These are phyloP conservation scores for Chelon auratus DNA, from an alignment of 2,797 vertebrate genomes.

Conservation along the genomic window DNA sequence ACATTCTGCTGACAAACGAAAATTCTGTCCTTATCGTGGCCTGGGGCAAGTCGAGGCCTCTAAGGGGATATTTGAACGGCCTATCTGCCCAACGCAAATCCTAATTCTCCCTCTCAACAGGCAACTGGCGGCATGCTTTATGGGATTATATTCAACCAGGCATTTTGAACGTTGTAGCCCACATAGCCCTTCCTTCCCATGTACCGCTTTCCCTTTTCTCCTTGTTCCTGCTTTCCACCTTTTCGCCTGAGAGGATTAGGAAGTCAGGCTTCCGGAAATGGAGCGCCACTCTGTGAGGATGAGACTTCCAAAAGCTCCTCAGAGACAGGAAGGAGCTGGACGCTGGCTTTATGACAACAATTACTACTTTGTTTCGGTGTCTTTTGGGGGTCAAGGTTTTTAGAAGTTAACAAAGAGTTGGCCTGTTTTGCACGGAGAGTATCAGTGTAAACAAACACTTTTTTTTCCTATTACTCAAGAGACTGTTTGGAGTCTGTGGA, in stretches of 20 bases:
- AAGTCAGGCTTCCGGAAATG: constrained; percentile 77
- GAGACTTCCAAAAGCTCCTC: constrained; percentile 67
- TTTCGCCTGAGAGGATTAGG: constrained; percentile 82
- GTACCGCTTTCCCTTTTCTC: constrained; percentile 57
- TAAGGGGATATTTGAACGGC: constrained; percentile 64
- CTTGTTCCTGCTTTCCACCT: constrained; percentile 80
- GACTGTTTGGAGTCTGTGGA: constrained; percentile 65
- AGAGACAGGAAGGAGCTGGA: constrained; percentile 60
- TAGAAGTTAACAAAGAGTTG: constrained; percentile 49
- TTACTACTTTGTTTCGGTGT: constrained; percentile 54
- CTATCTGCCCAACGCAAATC: constrained; percentile 71
- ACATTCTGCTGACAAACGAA: constrained; percentile 55
- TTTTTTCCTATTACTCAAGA: constrained; percentile 47
- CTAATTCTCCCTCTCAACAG: constrained; percentile 75
- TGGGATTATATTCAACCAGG: constrained; percentile 80
- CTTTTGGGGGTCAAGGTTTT: constrained; percentile 34
- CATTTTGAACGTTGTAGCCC: constrained; percentile 77
- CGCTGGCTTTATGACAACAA: constrained; percentile 60
- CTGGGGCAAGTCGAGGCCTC: constrained; percentile 52
- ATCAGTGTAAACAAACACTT: constrained; percentile 64
- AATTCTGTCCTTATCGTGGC: constrained; percentile 58
- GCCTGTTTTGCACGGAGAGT: constrained; percentile 45
- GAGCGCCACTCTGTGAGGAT: constrained; percentile 70
- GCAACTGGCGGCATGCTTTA: constrained; percentile 75
- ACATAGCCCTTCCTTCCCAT: constrained; percentile 69